Conservation (phyloP, 2,113 vertebrate genomes). For the Rhinolophus sinicus region DNA sequence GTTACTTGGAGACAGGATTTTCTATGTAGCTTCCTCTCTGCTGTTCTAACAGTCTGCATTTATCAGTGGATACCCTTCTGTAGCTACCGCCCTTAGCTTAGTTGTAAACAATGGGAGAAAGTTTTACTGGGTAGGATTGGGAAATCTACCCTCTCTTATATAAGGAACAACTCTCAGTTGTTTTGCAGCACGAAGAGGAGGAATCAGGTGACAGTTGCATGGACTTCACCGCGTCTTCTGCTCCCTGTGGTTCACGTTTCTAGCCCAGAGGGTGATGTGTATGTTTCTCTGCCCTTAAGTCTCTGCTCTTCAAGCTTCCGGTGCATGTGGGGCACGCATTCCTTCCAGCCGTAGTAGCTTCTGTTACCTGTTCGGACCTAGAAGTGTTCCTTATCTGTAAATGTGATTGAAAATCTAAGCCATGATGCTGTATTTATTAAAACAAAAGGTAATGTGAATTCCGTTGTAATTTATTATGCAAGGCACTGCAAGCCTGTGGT, state of each 20-base stretch:
- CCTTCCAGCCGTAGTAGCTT: slow-evolving; percentile 55
- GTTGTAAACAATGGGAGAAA: slow-evolving; percentile 62
- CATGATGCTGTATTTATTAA: slow-evolving; percentile 86
- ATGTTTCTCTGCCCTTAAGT: not conserved
- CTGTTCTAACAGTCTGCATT: slow-evolving; percentile 65
- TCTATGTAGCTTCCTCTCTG: slow-evolving; percentile 38
- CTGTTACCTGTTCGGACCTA: slow-evolving; percentile 60
- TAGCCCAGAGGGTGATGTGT: not conserved
- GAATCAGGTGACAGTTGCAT: not conserved
- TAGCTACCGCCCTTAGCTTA: slow-evolving; percentile 73
- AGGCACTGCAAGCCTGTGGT: not conserved
- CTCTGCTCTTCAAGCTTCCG: not conserved
- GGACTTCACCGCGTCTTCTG: not conserved
- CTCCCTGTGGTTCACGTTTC: not conserved
- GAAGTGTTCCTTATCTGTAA: slow-evolving; percentile 80
- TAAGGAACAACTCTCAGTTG: not conserved
- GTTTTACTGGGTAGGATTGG: slow-evolving; percentile 44
- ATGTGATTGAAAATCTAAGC: slow-evolving; percentile 80
- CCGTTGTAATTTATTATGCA: slow-evolving; percentile 46
- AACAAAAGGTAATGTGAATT: slow-evolving; percentile 78
- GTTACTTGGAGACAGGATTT: not conserved
- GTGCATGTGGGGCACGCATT: slow-evolving; percentile 44
- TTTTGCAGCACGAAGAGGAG: not conserved
- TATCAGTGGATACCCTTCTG: slow-evolving; percentile 71
- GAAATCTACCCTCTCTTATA: slow-evolving; percentile 27